Percentiles rank a stretch among this genome's conserved stretches.
Evolutionary conservation across 64 coral and sea anemone species (phyloP).

Genomic region (Dendrophyllia cribrosa): DNA sequence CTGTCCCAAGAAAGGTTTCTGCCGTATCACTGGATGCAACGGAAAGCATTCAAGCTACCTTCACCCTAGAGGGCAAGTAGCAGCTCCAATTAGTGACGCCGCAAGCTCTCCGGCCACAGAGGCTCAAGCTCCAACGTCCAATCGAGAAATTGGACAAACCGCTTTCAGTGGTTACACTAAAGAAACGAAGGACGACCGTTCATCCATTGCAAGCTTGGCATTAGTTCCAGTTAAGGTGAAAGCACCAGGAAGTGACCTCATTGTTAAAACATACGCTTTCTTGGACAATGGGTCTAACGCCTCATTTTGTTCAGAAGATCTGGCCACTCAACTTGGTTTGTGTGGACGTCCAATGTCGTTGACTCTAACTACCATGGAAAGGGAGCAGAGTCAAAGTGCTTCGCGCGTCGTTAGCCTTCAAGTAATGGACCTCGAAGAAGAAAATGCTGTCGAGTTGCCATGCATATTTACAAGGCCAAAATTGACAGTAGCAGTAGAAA

Average conservation of each 20-base stretch:
- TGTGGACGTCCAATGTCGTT: neutral
- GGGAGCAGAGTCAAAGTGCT: neutral
- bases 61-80: neutral
- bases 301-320: neutral
- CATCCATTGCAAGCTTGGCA: constrained; percentile 5
- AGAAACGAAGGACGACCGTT: neutral
- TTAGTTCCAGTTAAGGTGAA: constrained; percentile 13
- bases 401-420: neutral
- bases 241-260: neutral
- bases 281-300: neutral
- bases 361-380: neutral
- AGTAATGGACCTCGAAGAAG: neutral
- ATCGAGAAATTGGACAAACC: neutral
- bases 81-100: neutral
- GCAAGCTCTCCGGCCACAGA: neutral
- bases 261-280: neutral
- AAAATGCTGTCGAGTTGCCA: neutral
- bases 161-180: neutral
- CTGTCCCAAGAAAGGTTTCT: neutral
- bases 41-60: constrained; percentile 5
- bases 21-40: neutral
- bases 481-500: neutral
- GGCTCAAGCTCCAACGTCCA: neutral
- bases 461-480: neutral
- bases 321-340: neutral